Conservation (phyloP, 1,140 invertebrate species). For the Drosophila sp. region DNA sequence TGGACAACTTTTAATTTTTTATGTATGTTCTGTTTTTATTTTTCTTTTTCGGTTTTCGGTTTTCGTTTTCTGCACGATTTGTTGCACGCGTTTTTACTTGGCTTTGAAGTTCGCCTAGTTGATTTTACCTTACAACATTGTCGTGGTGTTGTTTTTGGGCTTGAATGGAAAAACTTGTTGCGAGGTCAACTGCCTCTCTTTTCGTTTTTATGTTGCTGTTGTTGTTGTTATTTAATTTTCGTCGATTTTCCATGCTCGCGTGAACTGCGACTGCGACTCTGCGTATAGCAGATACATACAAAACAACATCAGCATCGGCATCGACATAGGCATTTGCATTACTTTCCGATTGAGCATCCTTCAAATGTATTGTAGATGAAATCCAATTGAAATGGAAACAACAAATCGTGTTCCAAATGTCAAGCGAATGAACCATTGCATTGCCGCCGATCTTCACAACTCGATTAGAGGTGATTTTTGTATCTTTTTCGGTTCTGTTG, state of each 20-base stretch:
- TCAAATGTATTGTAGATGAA: slow-evolving; percentile 52
- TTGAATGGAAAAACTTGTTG: slow-evolving; percentile 66
- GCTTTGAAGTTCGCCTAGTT: slow-evolving; percentile 58
- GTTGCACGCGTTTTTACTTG: slow-evolving; percentile 67
- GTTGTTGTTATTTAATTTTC: slow-evolving; percentile 12
- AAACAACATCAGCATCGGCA: no score
- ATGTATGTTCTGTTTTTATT: slow-evolving; percentile 3
- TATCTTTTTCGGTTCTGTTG: slow-evolving; percentile 21
- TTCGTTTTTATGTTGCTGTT: slow-evolving; percentile 19
- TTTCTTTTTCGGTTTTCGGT: no score
- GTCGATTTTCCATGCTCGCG: slow-evolving; percentile 63
- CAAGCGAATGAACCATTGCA: slow-evolving; percentile 53
- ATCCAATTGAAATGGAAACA: slow-evolving; percentile 57
- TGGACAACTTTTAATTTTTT: slow-evolving; percentile 57
- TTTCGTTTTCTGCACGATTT: slow-evolving; percentile 55
- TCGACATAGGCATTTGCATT: slow-evolving; percentile 34
- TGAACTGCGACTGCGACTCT: slow-evolving; percentile 40
- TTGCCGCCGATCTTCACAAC: slow-evolving; percentile 45
- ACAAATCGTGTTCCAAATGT: slow-evolving; percentile 75
- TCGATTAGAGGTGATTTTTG: slow-evolving; percentile 43
- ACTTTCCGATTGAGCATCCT: slow-evolving; percentile 68
- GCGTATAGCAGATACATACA: slow-evolving; percentile 12
- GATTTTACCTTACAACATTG: slow-evolving; percentile 19
- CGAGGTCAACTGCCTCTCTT: slow-evolving; percentile 79
- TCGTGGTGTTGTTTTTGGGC: slow-evolving; percentile 32